Base-by-base conservation (phyloP, 2,113 vertebrate species). In the Lepisosteus osseus region DNA sequence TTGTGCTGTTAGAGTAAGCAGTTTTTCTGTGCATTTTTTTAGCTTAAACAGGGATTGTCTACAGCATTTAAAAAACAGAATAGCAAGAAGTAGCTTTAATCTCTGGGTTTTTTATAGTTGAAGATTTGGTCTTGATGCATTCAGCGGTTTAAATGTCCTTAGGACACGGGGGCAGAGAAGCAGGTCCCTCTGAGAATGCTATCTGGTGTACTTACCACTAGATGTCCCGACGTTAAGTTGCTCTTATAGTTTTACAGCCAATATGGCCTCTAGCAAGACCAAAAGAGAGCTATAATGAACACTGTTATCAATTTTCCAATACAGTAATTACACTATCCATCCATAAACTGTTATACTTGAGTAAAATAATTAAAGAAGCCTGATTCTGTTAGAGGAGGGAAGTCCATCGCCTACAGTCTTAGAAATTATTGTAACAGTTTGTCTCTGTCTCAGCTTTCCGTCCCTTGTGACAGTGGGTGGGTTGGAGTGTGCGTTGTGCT, bases 1-100 rank as follows among this genome's bases (percentile, higher is more conserved):
- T 45, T 45, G 17, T 71, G 63, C 61, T 77, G 55, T 67, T 59
- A 72, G 55, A 80, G 59, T 69, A 71, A 72, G 63, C 57, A 63
- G 45, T 72, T 71, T 74, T 73, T 63, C 55, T 45, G 61, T 70
- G 69, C 64, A 44, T 77, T 54, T 74, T 62, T 67, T 70, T 40
- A 61, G 61, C 14, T 54, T 61, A 13, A 4, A 2, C 68, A 70
- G 68, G 54, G 57, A 17, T 8, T 66, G 65, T 64, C 66, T 65
- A 54, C 17, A 69, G 44, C 41, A 9, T 7, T 62, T 42, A 61
- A 68, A 51, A 55, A 59, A n/a, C 7, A 61, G 54, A 8, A 67
- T 67, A 55, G 45, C 40, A n/a, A 67, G 9, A 67, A 54, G 47
- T 61, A 68, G 61, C 45, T 73, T 45, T 68, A 54, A 54, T 73